phyloP scores from a whole-genome alignment of 1,140 invertebrate species.

The Penaeus japonicus region DNA sequence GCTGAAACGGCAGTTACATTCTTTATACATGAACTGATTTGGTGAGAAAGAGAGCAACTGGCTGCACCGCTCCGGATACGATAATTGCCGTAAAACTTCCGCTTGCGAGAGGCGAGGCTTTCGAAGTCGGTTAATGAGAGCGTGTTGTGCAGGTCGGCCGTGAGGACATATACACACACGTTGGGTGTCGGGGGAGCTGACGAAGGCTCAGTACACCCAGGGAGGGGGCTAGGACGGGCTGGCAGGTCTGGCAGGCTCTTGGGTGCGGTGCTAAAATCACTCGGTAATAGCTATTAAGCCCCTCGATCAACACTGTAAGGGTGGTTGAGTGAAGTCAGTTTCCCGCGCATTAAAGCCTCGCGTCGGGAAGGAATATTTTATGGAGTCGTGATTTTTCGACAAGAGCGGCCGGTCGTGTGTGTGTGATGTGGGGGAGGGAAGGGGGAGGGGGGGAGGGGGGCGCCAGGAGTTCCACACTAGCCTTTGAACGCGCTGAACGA shows the following conservation, averaged over 20 bases:
- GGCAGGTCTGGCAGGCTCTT: not conserved
- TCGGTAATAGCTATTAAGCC: conserved; percentile 52
- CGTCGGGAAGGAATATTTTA: conserved; percentile 25
- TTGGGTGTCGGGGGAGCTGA: not conserved
- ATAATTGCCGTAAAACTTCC: conserved; percentile 36
- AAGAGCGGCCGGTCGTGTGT: not conserved
- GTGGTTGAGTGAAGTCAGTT: conserved; percentile 47
- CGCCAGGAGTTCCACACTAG: not conserved
- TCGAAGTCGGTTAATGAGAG: not conserved
- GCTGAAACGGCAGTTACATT: conserved; percentile 50
- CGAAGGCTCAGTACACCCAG: not conserved
- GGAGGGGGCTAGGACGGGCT: too few relatives aligned
- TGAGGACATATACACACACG: too few relatives aligned
- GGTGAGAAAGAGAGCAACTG: conserved; percentile 54
- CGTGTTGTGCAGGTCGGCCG: not conserved
- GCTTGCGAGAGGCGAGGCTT: not conserved
- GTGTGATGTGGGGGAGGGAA: not conserved
- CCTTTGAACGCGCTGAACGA: too few relatives aligned
- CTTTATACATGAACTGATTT: conserved; percentile 48
- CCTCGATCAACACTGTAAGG: conserved; percentile 48
- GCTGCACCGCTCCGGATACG: conserved; percentile 15
- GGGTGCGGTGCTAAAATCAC: conserved; percentile 51
- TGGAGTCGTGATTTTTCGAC: conserved; percentile 19
- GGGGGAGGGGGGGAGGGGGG: conserved; percentile 17
- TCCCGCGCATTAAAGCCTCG: conserved; percentile 25